Conservation (phyloP, 2,797 vertebrate genomes). For the Acestrorhynchus altus region DNA sequence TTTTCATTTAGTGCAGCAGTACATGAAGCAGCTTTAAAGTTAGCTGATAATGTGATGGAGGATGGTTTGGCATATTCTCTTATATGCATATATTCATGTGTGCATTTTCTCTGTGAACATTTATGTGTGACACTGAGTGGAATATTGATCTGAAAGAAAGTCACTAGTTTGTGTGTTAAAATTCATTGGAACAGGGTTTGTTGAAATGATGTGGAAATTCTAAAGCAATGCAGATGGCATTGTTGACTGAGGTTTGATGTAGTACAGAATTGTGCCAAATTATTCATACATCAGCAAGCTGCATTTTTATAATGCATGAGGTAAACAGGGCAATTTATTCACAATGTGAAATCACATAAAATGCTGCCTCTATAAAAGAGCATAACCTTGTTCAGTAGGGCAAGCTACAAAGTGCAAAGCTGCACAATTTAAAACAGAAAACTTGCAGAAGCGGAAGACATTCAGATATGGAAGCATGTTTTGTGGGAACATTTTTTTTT, state of each 20-base stretch:
- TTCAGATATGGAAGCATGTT: neutral
- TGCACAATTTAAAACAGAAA: neutral
- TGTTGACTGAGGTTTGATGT: slow-evolving; percentile 51
- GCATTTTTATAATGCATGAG: slow-evolving; percentile 52
- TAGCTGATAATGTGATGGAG: slow-evolving; percentile 6
- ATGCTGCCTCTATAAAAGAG: slow-evolving; percentile 48
- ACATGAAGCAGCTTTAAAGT: neutral
- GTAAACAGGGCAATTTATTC: slow-evolving; percentile 50
- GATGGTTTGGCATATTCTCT: slow-evolving; percentile 9
- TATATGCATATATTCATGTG: slow-evolving; percentile 34
- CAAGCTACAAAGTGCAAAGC: slow-evolving; percentile 8
- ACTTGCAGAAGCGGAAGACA: neutral
- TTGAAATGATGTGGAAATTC: slow-evolving; percentile 36
- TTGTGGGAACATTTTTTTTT: no score
- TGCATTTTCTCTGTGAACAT: neutral
- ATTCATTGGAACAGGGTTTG: neutral
- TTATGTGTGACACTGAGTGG: neutral
- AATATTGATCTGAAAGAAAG: slow-evolving; percentile 5
- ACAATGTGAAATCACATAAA: slow-evolving; percentile 42
- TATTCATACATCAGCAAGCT: slow-evolving; percentile 46
- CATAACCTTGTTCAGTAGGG: slow-evolving; percentile 35
- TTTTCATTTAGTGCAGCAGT: neutral
- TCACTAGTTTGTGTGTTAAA: neutral
- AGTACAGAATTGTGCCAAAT: slow-evolving; percentile 46
- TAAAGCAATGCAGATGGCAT: slow-evolving; percentile 37